Evolutionary conservation across 2,888 invertebrate genomes (phyloP), one percentile per base, ranked within the genome.

Genomic region (Rapana venosa): DNA sequence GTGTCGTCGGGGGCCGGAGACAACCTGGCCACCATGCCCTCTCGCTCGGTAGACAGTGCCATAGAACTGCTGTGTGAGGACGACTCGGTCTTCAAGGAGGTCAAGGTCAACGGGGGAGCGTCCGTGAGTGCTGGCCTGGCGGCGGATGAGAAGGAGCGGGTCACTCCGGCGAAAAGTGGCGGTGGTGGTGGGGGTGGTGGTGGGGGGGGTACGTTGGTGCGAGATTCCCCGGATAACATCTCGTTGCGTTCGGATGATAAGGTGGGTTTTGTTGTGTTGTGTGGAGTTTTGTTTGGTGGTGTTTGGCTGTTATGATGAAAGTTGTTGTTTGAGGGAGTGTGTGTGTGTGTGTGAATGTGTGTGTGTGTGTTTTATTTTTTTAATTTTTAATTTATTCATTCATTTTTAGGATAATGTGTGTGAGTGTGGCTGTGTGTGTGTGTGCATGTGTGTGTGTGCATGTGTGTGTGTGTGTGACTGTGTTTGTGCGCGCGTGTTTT

Each of bases 191-290:
- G 89, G 30, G 90, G 92, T 58, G 92, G 92, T 74, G 93, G 93
- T 88, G 90, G 92, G 47, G 94, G 93, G 87, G 93, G 91, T 88
- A 90, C 91, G 47, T 94, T 92, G 20, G 61, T 86, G 56, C 87
- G 89, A 30, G 89, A 90, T 79, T 89, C 89, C 26, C 11, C 90
- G 11, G 91, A 92, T 77, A 92, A 90, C 47, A 32, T 91, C n/a
- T 90, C 90, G 20, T 22, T 90, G 47, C 91, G 90, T 74, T 91
- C 91, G 0, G 93, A 94, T 81, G 94, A 94, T n/a, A 94, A 93
- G 94, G 94, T 94, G 81, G n/a, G 61, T 74, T 22, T 74, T 74
- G 22, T n/a, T n/a, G 26, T 70, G 70, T 70, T 22, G 26, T 8
- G 15, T 58, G 58, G 15, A 58, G 8, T 58, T n/a, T 58, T 58